Evolutionary conservation across 92 coral and sea anemone genomes (phyloP).

Genomic region (Meandrina meandrites): DNA sequence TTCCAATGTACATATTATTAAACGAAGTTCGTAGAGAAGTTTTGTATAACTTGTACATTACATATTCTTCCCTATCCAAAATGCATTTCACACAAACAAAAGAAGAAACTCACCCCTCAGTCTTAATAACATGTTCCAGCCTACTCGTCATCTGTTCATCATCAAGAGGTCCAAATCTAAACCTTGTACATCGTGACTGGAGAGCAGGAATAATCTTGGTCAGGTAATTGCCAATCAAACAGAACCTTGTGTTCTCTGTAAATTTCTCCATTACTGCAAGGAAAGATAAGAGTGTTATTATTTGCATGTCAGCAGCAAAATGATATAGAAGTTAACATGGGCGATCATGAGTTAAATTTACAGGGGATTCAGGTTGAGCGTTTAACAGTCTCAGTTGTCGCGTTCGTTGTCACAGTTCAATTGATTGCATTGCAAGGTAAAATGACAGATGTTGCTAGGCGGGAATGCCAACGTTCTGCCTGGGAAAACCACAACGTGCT

Average conservation of each 20-base stretch:
- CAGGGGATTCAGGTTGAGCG: no score
- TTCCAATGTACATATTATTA: no score
- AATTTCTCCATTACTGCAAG: constrained; percentile 97
- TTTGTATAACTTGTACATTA: not conserved
- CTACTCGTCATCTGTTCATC: constrained; percentile 86
- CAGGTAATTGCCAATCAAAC: constrained; percentile 94
- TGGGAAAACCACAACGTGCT: no score
- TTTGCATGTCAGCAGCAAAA: not conserved
- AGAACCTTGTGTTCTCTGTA: constrained; percentile 98
- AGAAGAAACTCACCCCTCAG: constrained; percentile 72
- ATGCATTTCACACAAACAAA: no score
- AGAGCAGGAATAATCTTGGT: constrained; percentile 98
- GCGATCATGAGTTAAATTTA: not conserved
- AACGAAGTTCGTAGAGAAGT: not conserved
- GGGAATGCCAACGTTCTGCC: no score
- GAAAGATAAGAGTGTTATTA: no score
- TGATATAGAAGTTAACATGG: not conserved
- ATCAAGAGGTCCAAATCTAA: constrained; percentile 94
- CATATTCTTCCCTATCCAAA: no score
- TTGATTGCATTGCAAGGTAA: no score
- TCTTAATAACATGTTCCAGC: constrained; percentile 85
- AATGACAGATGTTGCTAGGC: no score
- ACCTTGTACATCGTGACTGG: constrained; percentile 97
- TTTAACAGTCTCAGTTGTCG: no score
- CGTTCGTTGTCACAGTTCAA: no score